These are phyloP conservation scores for Smutsia temminckii DNA, from an alignment of 2,797 vertebrate genomes.

Conservation along the genomic window DNA sequence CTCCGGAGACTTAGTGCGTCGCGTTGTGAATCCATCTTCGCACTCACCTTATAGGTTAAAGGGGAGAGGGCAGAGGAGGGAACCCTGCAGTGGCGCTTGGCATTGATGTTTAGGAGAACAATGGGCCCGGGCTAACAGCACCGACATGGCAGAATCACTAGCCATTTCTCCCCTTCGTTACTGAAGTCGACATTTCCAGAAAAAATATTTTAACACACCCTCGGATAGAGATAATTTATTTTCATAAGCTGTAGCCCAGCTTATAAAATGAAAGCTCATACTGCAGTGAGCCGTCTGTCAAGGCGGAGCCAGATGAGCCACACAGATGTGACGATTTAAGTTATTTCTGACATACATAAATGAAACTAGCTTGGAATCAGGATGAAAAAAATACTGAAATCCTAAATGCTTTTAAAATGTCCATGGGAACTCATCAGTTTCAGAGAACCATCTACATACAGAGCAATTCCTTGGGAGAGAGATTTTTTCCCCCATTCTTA, in stretches of 20 bases:
- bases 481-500: background rate
- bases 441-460: background rate
- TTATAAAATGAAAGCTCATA: slow-evolving; percentile 79
- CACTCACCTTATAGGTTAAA: slow-evolving; percentile 34
- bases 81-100: background rate
- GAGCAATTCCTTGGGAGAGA: background rate
- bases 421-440: slow-evolving; percentile 17
- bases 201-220: slow-evolving; percentile 51
- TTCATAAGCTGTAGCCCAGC: slow-evolving; percentile 80
- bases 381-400: slow-evolving; percentile 74
- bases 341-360: slow-evolving; percentile 78
- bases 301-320: slow-evolving; percentile 82
- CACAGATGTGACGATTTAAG: slow-evolving; percentile 83
- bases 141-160: background rate
- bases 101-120: slow-evolving; percentile 47
- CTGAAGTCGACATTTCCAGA: slow-evolving; percentile 33
- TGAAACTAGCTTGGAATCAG: slow-evolving; percentile 76
- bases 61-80: background rate
- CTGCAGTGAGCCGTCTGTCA: slow-evolving; percentile 80
- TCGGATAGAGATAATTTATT: slow-evolving; percentile 73
- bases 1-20: slow-evolving; percentile 42
- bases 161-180: background rate
- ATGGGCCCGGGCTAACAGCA: background rate
- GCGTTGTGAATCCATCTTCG: slow-evolving; percentile 40
- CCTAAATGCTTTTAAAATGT: slow-evolving; percentile 63